Percentiles rank a stretch among this genome's conserved stretches.
Conservation (phyloP, 2,797 vertebrate genomes). For the Trematomus bernacchii region DNA sequence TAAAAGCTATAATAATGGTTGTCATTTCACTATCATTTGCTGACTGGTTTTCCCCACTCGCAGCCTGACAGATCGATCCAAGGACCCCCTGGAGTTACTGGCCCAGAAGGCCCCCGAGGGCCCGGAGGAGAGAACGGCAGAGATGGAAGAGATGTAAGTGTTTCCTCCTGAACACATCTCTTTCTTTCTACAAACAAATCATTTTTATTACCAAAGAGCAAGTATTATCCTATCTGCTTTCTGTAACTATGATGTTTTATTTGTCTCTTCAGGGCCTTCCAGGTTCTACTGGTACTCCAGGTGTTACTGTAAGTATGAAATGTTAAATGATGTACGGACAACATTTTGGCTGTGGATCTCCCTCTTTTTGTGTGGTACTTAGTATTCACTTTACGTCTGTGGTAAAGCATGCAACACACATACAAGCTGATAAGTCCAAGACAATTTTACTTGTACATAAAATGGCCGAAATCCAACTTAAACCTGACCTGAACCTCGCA, state of each 20-base stretch:
- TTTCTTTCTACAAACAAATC: background rate
- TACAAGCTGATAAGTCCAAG: slow-evolving; percentile 6
- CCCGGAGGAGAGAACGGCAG: slow-evolving; percentile 83
- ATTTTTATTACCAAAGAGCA: background rate
- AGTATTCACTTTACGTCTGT: background rate
- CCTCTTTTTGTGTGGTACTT: background rate
- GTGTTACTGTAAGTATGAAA: slow-evolving; percentile 78
- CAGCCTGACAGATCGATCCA: slow-evolving; percentile 85
- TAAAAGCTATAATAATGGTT: background rate
- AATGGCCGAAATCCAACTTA: too few species aligned
- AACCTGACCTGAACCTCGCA: too few species aligned
- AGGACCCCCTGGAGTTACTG: slow-evolving; percentile 82
- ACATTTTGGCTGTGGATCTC: slow-evolving; percentile 8
- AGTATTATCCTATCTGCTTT: background rate
- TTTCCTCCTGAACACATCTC: background rate
- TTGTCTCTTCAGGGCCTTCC: slow-evolving; percentile 81
- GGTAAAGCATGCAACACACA: background rate
- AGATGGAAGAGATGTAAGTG: slow-evolving; percentile 86
- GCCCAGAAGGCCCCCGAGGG: slow-evolving; percentile 83
- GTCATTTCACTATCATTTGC: background rate
- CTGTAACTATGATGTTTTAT: slow-evolving; percentile 27
- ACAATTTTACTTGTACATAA: too few species aligned
- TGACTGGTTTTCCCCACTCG: slow-evolving; percentile 47
- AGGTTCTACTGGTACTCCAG: slow-evolving; percentile 82
- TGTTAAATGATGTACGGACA: slow-evolving; percentile 1